Evolutionary conservation across 2,888 invertebrate genomes (phyloP), one percentile per base, ranked within the genome.

Genomic region (Tetramorium bicarinatum): DNA sequence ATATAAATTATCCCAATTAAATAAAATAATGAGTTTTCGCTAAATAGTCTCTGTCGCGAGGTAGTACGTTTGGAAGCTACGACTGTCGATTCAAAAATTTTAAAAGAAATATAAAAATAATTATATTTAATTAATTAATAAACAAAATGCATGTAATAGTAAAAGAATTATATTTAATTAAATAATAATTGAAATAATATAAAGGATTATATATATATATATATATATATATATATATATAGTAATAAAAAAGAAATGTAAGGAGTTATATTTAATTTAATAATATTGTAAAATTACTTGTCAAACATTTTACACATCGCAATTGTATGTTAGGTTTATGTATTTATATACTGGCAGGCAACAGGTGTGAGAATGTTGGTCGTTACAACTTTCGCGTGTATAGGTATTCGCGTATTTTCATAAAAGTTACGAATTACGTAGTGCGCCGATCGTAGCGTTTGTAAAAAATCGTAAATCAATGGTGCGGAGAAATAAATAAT

Each of bases 401-500:
- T 34, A 34, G 29, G 4, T 34, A 34, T 4, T 15, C 13, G 7
- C 3, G 4, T 49, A 52, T 76, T 76, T 64, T 41, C 9, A 3
- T 34, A 59, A 69, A 59, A 67, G 11, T 44, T 47, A 44, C 38
- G 11, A 52, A 71, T 61, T 61, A 61, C 11, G 21, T 56, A 56
- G 18, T 15, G 34, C 49, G 18, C 49, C 7, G 49, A 18, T 38
- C 18, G n/a, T 44, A 34, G 29, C 3, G 29, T 8, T 54, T 59
- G 8, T 18, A 71, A 59, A 47, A 38, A 69, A 69, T 77, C 8
- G 13, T 66, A 56, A 71, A 59, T 47, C 18, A 34, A 59, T 13
- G 8, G 3, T 15, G 29, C 11, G 4, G 11, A 72, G 34, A 82
- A 83, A 56, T 66, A 72, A 77, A 66, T 47, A 84, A 34, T 67